Percentiles rank a stretch among this genome's conserved stretches.
Conservation (phyloP, 2,888 invertebrate genomes). For the Diadromus collaris region DNA sequence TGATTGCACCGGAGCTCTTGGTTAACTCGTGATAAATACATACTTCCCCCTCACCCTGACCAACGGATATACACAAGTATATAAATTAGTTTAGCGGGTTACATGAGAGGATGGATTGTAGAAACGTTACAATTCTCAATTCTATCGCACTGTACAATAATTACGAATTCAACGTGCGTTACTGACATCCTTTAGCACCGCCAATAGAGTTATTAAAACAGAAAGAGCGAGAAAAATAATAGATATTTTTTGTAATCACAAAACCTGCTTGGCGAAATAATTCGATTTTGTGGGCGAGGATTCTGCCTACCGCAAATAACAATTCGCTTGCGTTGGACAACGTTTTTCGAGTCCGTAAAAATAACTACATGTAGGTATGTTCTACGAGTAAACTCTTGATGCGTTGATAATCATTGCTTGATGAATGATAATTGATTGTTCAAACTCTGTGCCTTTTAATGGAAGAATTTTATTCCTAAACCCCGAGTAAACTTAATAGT, state of each 20-base stretch:
- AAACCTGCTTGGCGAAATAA: too few species aligned
- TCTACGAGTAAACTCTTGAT: not conserved
- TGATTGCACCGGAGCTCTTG: not conserved
- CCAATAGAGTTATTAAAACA: too few species aligned
- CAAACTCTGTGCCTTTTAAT: too few species aligned
- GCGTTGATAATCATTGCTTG: not conserved
- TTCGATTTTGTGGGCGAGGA: too few species aligned
- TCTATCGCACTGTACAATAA: slow-evolving; percentile 18
- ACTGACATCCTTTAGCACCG: slow-evolving; percentile 19
- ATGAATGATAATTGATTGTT: too few species aligned
- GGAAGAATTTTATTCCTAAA: not conserved
- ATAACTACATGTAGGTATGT: not conserved
- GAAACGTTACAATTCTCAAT: slow-evolving; percentile 27
- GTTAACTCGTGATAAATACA: not conserved
- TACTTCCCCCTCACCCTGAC: not conserved
- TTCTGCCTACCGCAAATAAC: too few species aligned
- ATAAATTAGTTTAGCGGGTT: slow-evolving; percentile 5
- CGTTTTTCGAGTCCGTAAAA: not conserved
- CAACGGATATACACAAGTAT: not conserved
- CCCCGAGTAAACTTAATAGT: not conserved
- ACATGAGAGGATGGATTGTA: slow-evolving; percentile 3
- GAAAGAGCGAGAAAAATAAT: too few species aligned
- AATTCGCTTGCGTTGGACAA: too few species aligned
- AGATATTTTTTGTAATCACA: too few species aligned
- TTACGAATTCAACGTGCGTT: slow-evolving; percentile 47